phyloP scores from a whole-genome alignment of 2,888 invertebrate genomes.

The Emesis castigata region DNA sequence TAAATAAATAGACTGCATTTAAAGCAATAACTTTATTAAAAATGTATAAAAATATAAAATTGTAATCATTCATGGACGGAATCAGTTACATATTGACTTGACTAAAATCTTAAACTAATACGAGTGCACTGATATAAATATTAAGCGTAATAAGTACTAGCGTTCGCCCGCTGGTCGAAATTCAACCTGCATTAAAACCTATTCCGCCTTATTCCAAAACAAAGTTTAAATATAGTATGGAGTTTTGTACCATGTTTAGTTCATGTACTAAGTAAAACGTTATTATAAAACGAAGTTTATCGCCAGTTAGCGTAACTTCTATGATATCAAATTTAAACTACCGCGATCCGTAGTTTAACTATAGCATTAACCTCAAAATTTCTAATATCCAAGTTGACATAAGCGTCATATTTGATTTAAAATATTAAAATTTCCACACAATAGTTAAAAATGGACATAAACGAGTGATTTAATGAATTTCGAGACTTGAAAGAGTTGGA shows the following conservation, averaged over 20 bases:
- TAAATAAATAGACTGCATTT: not conserved
- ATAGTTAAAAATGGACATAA: not conserved
- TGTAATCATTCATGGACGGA: not conserved
- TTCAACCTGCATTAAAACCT: no score
- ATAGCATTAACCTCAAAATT: not conserved
- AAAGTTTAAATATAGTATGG: no score
- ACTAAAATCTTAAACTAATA: not conserved
- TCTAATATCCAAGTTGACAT: not conserved
- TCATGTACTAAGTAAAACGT: no score
- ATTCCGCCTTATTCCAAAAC: no score
- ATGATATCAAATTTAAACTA: no score
- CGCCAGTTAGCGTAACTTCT: no score
- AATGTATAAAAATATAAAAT: not conserved
- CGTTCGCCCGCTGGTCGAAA: no score
- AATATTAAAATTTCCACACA: not conserved
- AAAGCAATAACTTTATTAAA: constrained; percentile 16
- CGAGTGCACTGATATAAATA: not conserved
- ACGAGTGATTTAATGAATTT: not conserved
- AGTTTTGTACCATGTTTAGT: no score
- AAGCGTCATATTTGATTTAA: not conserved
- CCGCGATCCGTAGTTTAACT: no score
- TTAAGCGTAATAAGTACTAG: no score
- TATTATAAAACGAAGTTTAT: no score
- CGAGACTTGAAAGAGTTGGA: not conserved
- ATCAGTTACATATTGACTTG: not conserved